A percentile compares a stretch with the other conserved stretches of the same genome.
Conservation (phyloP, 1,140 invertebrate genomes). For the Drosophila pruinosa region DNA sequence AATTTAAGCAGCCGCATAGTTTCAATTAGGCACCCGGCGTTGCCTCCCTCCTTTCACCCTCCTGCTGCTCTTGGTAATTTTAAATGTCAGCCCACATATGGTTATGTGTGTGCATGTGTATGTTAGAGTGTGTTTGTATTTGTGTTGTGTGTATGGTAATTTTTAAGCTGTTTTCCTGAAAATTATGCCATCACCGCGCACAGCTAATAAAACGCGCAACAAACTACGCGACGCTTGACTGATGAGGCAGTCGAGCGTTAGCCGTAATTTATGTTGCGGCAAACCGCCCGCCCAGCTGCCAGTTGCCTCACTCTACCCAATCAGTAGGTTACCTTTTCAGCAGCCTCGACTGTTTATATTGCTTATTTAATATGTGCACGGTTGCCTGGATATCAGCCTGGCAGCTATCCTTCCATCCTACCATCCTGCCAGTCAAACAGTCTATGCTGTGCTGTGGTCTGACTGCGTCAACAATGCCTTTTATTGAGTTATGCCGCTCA, state of each 20-base stretch:
- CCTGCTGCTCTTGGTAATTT: slow-evolving; percentile 1
- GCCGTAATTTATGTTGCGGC: slow-evolving; percentile 79
- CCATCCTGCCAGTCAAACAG: not conserved
- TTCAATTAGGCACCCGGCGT: slow-evolving; percentile 67
- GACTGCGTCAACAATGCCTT: slow-evolving; percentile 61
- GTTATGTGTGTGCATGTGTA: not conserved
- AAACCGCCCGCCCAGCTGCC: slow-evolving; percentile 38
- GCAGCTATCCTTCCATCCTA: not conserved
- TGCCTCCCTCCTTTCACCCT: slow-evolving; percentile 7
- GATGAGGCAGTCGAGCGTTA: slow-evolving; percentile 75
- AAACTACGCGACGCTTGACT: slow-evolving; percentile 74
- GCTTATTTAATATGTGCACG: slow-evolving; percentile 79
- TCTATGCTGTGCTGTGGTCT: not conserved
- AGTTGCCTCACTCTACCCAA: slow-evolving; percentile 22
- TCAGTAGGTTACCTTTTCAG: slow-evolving; percentile 59
- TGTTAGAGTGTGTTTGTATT: not conserved
- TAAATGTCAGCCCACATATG: slow-evolving; percentile 20
- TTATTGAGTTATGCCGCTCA: slow-evolving; percentile 79
- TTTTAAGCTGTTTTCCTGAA: slow-evolving; percentile 73
- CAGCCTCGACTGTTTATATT: slow-evolving; percentile 64
- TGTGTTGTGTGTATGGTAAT: slow-evolving; percentile 56
- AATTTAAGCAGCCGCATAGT: slow-evolving; percentile 71
- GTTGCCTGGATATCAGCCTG: slow-evolving; percentile 55
- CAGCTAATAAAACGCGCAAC: slow-evolving; percentile 75
- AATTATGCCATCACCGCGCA: slow-evolving; percentile 65